Evolutionary conservation across 2,113 vertebrate genomes (phyloP), one percentile per base, ranked within the genome.

Genomic region (Muntiacus reevesi): DNA sequence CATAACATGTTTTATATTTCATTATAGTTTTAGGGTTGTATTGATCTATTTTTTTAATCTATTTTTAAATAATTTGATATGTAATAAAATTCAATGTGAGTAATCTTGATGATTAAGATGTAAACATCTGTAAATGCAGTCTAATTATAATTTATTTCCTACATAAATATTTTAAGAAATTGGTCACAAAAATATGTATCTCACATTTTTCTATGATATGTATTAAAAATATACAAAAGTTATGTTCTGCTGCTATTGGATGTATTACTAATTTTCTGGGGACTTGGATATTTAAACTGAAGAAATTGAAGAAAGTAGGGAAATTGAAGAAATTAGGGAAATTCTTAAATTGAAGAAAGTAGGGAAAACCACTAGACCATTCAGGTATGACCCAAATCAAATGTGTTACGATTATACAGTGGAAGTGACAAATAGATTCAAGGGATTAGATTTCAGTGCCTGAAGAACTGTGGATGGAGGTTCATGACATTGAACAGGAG

Each of bases 1-100:
- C 47, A 82, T 57, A 87, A 50, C 21, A 52, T 79, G 52, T 95
- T 86, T 93, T 97, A 21, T 86, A 27, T 94, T 86, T 52, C 55
- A 83, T 95, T 87, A 16, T 60, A 86, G 54, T 93, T 91, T 67
- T 97, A 95, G 40, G 95, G 12, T 54, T 87, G 17, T 74, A 19
- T 93, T 81, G 45, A 60, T 62, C 25, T 92, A 19, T 57, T 81
- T 36, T 71, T 57, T 50, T 50, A 50, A 59, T 62, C 36, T 92
- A 19, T 57, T 81, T 36, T 71, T 57, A 88, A 82, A 60, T 83
- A 92, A 89, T 76, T 47, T 79, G 23, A 84, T 54, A 82, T 57
- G 14, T 52, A 85, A 86, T 95, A 93, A 97, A 93, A 88, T 67
- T 88, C 12, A 59, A 43, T 91, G 55, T 95, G 33, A 74, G 74